Evolutionary conservation across 2,113 vertebrate genomes (phyloP), one percentile per base, ranked within the genome.

Genomic region (Hippocampus zosterae): DNA sequence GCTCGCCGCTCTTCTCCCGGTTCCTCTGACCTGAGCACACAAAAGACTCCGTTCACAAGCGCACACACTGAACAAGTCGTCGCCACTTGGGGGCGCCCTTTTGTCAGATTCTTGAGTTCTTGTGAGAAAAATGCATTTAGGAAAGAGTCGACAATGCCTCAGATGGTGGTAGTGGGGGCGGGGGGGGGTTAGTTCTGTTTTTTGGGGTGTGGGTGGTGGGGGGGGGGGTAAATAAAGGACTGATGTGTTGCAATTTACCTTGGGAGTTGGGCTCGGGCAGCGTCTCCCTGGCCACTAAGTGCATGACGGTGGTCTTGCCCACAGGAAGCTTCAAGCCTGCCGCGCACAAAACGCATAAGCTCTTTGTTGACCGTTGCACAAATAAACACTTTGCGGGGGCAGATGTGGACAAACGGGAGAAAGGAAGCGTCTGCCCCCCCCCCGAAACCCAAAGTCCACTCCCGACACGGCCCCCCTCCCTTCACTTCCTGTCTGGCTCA

Each of bases 241-340:
- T 9, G 21, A 37, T 8, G 10, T 15, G 61, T 11, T 5, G 11
- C 13, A 1, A 74, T 83, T 91, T 94, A 99, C 97, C 97, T 98
- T 99, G 97, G 90, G 97, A 99, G 89, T 99, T 99, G 90, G 97
- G 97, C 90, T 99, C 97, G 78, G 97, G 97, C 93, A 99, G 90
- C 29, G 95, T 99, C 92, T 99, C 97, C 93, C 97, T 95, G 90
- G 97, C 96, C 92, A 99, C 97, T 94, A 99, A 94, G 92, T 99
- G 97, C 97, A 99, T 99, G 91, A 99, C 97, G 81, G 96, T 98
- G 84, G 96, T 98, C 92, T 95, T 99, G 84, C 96, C 97, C 90
- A 95, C 93, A 75, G 96, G 96, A 90, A 99, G 95, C 92, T 99
- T 99, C 90, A 99, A 92, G 75, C 95, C 97, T 99, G 81, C 42